A percentile compares a stretch with the other conserved stretches of the same genome.
phyloP scores from a whole-genome alignment of 2,888 invertebrate genomes.

The Chydorus sphaericus region DNA sequence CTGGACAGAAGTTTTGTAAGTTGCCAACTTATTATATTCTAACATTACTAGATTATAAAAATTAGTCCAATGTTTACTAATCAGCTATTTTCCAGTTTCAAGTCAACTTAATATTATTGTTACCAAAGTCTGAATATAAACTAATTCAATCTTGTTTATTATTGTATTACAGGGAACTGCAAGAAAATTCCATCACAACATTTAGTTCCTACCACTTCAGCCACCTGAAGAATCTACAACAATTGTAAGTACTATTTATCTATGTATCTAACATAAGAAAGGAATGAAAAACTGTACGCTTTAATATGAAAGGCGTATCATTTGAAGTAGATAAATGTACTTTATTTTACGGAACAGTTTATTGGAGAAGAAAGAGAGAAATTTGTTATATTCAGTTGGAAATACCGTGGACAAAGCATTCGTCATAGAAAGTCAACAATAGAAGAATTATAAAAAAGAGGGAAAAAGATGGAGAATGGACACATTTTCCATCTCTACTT shows the following conservation, averaged over 20 bases:
- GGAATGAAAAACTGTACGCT: no score
- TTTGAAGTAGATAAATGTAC: background rate
- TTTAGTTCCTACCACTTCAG: slow-evolving; percentile 25
- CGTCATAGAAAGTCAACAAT: background rate
- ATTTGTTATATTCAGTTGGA: background rate
- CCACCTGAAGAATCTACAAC: slow-evolving; percentile 7
- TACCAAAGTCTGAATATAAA: no score
- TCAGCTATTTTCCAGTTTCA: no score
- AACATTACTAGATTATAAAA: background rate
- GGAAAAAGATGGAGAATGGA: background rate
- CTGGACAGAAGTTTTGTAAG: slow-evolving; percentile 63
- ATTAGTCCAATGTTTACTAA: no score
- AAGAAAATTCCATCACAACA: slow-evolving; percentile 32
- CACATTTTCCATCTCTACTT: background rate
- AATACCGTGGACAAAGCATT: background rate
- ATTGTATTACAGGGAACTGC: slow-evolving; percentile 32
- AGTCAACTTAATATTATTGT: no score
- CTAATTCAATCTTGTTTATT: no score
- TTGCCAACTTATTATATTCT: slow-evolving; percentile 21
- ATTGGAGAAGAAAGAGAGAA: background rate
- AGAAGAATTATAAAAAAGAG: no score
- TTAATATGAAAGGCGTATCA: no score
- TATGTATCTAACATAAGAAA: no score
- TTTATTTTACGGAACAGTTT: background rate
- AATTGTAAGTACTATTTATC: slow-evolving; percentile 10